phyloP scores from a whole-genome alignment of 2,797 vertebrate genomes.

The Psittacula echo region DNA sequence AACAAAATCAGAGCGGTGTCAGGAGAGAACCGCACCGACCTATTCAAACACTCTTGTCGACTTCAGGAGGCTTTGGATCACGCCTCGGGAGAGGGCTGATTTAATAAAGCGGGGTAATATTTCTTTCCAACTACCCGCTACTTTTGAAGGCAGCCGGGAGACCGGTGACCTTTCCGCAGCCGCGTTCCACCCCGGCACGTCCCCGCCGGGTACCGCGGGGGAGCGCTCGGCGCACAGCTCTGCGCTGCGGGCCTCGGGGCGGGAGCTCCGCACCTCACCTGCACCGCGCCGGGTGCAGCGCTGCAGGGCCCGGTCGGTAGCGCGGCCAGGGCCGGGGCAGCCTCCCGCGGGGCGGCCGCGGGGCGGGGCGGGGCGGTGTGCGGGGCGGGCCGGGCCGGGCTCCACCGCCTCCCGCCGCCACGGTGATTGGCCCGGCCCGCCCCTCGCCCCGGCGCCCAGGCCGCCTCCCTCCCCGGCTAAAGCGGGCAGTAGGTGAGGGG shows the following conservation, averaged over 20 bases:
- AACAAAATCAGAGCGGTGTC: neutral
- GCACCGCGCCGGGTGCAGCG: neutral
- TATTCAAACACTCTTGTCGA: neutral
- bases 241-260: neutral
- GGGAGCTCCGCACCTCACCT: neutral
- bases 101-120: neutral
- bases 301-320: neutral
- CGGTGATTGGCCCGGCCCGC: constrained; percentile 52
- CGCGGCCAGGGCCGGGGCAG: neutral
- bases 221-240: neutral
- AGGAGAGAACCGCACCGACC: neutral
- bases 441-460: constrained; percentile 40
- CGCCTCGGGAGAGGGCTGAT: neutral
- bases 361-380: neutral
- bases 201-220: neutral
- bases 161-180: neutral
- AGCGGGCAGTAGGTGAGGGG: constrained; percentile 58
- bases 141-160: constrained; percentile 7
- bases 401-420: neutral
- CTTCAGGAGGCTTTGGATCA: neutral
- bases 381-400: neutral
- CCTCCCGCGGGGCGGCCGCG: neutral
- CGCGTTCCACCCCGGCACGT: neutral
- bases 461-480: constrained; percentile 62
- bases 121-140: constrained; percentile 10